These are phyloP conservation scores for Cryptotis parvus DNA, from an alignment of 2,113 vertebrate species.

Conservation along the genomic window DNA sequence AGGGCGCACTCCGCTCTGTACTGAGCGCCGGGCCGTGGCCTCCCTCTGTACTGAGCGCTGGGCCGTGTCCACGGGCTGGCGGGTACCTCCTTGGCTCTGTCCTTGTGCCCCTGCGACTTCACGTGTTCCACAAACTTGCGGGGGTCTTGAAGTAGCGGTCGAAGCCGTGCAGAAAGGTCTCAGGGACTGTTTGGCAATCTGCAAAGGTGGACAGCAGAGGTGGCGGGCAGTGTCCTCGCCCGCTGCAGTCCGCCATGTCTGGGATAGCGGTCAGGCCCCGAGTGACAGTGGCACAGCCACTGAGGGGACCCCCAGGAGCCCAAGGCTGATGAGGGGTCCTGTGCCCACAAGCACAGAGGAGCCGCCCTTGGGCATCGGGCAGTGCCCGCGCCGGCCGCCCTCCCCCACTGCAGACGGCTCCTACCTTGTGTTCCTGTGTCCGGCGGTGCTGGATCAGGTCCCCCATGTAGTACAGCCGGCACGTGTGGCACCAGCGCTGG, in stretches of 20 bases:
- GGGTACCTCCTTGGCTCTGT: constrained; percentile 91
- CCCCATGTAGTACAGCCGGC: constrained; percentile 93
- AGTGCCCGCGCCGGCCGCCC: no score
- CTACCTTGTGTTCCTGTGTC: constrained; percentile 95
- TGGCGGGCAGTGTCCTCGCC: neutral
- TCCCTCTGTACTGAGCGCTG: neutral
- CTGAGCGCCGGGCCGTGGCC: neutral
- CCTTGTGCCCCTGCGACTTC: constrained; percentile 94
- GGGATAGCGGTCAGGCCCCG: neutral
- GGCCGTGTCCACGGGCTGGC: neutral
- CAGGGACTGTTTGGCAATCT: constrained; percentile 92
- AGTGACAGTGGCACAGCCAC: rapidly evolving
- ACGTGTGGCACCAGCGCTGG: constrained; percentile 94
- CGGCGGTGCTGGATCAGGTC: constrained; percentile 95
- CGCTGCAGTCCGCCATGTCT: neutral
- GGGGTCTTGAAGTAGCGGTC: constrained; percentile 94
- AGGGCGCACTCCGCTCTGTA: neutral
- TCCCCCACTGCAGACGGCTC: neutral
- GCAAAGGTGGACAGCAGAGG: neutral
- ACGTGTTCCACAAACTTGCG: constrained; percentile 96
- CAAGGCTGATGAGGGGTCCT: neutral
- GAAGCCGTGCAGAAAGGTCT: constrained; percentile 94
- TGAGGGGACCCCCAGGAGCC: neutral
- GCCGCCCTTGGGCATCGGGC: no score
- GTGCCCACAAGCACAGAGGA: neutral